These are phyloP conservation scores for Saccopteryx bilineata DNA, from an alignment of 2,113 vertebrate genomes.

Conservation along the genomic window DNA sequence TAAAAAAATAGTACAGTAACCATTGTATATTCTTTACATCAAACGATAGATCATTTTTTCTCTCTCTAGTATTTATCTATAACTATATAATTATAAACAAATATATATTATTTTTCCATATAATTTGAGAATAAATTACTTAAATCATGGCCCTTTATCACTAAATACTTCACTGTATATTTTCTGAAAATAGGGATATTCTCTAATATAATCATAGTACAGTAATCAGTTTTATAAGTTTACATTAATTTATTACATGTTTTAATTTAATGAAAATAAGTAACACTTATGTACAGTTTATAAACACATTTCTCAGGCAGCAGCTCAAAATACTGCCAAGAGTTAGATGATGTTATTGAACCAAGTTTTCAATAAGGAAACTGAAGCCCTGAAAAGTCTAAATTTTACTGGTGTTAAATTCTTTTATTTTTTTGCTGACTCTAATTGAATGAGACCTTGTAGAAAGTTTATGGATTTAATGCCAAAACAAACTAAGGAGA, in stretches of 20 bases:
- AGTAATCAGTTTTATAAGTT: neutral
- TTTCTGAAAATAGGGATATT: neutral
- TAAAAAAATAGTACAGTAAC: neutral
- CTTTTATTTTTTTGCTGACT: conserved; percentile 29
- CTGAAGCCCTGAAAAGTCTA: neutral
- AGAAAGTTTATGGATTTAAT: conserved; percentile 25
- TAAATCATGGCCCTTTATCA: neutral
- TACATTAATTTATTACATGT: neutral
- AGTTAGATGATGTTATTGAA: neutral
- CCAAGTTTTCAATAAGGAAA: conserved; percentile 3
- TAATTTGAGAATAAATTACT: conserved; percentile 3
- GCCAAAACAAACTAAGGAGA: neutral
- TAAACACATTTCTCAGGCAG: conserved; percentile 15
- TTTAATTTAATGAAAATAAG: conserved; percentile 44
- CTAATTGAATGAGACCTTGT: neutral
- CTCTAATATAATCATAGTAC: neutral
- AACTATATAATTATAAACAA: neutral
- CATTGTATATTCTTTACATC: neutral
- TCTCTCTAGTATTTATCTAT: neutral
- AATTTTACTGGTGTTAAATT: conserved; percentile 25
- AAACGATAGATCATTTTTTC: neutral
- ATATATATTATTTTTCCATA: conserved; percentile 16
- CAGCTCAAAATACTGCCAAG: neutral
- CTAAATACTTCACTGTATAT: neutral
- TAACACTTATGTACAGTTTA: neutral